Evolutionary conservation across 1,140 invertebrate genomes (phyloP).

Genomic region (Anadara kagoshimensis): DNA sequence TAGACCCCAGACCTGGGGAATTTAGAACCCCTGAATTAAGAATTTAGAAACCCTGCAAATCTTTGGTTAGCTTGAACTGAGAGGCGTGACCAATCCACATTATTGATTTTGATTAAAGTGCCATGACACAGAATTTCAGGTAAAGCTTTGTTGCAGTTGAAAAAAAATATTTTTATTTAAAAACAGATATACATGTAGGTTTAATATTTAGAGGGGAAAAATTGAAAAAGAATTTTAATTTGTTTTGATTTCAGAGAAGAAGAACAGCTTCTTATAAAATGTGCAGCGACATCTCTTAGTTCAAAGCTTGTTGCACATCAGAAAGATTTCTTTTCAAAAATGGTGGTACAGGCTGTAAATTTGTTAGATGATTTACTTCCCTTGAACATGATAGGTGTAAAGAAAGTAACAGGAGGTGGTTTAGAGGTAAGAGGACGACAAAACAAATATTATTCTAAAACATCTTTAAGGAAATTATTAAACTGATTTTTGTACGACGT

Average conservation of each 20-base stretch:
- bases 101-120: no score
- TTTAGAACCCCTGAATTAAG: background rate
- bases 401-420: conserved; percentile 96
- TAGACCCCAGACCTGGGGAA: background rate
- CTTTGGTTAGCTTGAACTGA: no score
- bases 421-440: conserved; percentile 80
- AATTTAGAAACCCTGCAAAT: background rate
- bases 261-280: conserved; percentile 89
- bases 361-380: conserved; percentile 94
- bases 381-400: conserved; percentile 99
- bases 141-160: no score
- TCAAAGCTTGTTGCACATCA: conserved; percentile 97
- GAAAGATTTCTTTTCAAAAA: conserved; percentile 95
- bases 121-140: no score
- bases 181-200: background rate
- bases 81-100: no score
- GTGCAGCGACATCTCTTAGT: conserved; percentile 96
- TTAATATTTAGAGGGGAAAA: background rate
- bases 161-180: no score
- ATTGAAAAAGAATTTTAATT: conserved; percentile 6
- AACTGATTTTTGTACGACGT: no score
- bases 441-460: no score
- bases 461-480: no score
- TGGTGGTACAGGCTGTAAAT: conserved; percentile 98
- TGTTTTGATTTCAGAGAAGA: conserved; percentile 76